Conservation (phyloP, 2,888 invertebrate species). For the Drosophila anomelani region DNA sequence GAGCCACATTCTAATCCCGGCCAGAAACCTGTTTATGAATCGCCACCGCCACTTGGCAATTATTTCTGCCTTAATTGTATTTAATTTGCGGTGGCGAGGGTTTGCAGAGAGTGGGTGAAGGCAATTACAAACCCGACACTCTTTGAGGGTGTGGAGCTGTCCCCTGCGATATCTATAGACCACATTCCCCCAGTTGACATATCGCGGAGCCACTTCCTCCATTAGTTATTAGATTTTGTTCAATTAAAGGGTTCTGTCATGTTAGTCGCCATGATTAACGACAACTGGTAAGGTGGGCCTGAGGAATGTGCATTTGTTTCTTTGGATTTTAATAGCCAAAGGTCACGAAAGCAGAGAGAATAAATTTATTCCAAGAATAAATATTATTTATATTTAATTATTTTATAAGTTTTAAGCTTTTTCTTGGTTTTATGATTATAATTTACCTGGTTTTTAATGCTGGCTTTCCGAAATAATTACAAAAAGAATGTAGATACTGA, state of each 20-base stretch:
- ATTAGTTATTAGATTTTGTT: slow-evolving; percentile 13
- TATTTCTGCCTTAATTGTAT: slow-evolving; percentile 63
- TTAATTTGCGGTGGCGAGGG: slow-evolving; percentile 36
- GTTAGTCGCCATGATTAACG: slow-evolving; percentile 34
- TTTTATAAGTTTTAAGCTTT: neutral
- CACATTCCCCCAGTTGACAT: slow-evolving; percentile 44
- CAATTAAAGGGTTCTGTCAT: slow-evolving; percentile 42
- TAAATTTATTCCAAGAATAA: neutral
- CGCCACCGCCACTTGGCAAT: slow-evolving; percentile 54
- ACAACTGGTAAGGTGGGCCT: slow-evolving; percentile 6
- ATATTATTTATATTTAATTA: neutral
- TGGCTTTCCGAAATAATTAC: neutral
- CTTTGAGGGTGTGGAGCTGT: slow-evolving; percentile 42
- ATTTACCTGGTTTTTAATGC: neutral
- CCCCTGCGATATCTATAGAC: slow-evolving; percentile 9
- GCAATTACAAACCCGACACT: slow-evolving; percentile 43
- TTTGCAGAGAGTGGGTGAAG: slow-evolving; percentile 9
- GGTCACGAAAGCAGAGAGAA: neutral
- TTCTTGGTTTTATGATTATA: neutral
- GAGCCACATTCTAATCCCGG: slow-evolving; percentile 65
- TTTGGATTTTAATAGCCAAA: neutral
- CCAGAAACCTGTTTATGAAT: slow-evolving; percentile 62
- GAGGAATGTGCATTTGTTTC: slow-evolving; percentile 9
- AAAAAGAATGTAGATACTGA: neutral
- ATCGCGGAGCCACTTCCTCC: slow-evolving; percentile 24